phyloP scores from a whole-genome alignment of 2,113 vertebrate species.

The Oenanthe melanoleuca region DNA sequence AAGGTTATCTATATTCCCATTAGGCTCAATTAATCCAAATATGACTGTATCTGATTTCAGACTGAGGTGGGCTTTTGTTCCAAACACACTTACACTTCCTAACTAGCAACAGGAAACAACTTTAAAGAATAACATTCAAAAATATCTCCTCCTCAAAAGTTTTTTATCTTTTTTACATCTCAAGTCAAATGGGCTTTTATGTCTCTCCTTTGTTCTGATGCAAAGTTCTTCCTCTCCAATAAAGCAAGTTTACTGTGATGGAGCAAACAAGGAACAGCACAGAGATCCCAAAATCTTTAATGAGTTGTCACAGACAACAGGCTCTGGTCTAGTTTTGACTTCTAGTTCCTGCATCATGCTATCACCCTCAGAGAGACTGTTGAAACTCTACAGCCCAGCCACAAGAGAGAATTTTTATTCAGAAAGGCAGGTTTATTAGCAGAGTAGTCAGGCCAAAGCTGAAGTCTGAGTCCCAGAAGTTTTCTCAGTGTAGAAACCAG shows the following conservation, averaged over 20 bases:
- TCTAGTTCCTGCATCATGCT: neutral
- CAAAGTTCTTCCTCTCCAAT: neutral
- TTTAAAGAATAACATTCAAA: neutral
- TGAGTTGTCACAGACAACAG: neutral
- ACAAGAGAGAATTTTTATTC: neutral
- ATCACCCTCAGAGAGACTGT: neutral
- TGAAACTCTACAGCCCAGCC: neutral
- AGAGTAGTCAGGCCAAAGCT: neutral
- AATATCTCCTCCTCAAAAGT: neutral
- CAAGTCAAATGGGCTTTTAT: neutral
- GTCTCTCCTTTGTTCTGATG: neutral
- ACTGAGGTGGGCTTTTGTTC: neutral
- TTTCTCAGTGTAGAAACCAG: neutral
- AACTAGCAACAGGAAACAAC: neutral
- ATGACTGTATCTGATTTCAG: neutral
- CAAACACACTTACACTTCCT: neutral
- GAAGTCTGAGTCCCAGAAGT: neutral
- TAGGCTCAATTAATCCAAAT: conserved; percentile 9
- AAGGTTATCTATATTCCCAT: neutral
- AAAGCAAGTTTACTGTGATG: neutral
- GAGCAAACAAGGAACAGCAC: neutral
- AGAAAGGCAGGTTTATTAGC: neutral
- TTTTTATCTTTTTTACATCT: neutral
- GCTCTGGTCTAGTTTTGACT: neutral
- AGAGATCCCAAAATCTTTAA: neutral